Conservation (phyloP, 1,140 invertebrate species). For the Drosophila kepulauana region DNA sequence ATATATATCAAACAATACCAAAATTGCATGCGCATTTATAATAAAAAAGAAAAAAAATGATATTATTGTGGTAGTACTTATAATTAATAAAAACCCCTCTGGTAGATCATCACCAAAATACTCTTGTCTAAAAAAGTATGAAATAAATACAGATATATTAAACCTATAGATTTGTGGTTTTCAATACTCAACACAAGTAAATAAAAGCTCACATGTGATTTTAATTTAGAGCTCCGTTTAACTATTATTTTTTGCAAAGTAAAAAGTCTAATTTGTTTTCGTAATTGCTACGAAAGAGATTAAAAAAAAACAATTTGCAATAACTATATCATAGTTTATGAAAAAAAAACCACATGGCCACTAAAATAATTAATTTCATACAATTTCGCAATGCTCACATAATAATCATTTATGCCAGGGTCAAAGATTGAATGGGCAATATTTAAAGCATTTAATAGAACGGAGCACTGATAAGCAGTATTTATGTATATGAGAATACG, state of each 20-base stretch:
- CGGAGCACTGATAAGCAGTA: neutral
- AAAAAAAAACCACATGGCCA: neutral
- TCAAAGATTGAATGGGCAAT: neutral
- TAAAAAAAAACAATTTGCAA: neutral
- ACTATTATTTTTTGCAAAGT: no score
- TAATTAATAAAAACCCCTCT: constrained; percentile 7
- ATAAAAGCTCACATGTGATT: no score
- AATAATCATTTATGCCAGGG: neutral
- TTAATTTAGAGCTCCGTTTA: no score
- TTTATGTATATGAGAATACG: neutral
- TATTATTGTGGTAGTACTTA: constrained; percentile 11
- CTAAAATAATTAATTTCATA: neutral
- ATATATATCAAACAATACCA: constrained; percentile 26
- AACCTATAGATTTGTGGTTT: neutral
- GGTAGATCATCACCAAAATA: constrained; percentile 27
- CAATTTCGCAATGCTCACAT: neutral
- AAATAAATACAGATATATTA: constrained; percentile 28
- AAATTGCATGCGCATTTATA: constrained; percentile 45
- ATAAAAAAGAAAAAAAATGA: neutral
- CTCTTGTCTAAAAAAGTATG: constrained; percentile 22
- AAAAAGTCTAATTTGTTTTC: no score
- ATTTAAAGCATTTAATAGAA: neutral
- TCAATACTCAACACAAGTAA: neutral
- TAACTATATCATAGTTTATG: no score
- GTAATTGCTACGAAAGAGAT: no score